Evolutionary conservation across 2,797 vertebrate genomes (phyloP).

Genomic region (Siniperca scherzeri): DNA sequence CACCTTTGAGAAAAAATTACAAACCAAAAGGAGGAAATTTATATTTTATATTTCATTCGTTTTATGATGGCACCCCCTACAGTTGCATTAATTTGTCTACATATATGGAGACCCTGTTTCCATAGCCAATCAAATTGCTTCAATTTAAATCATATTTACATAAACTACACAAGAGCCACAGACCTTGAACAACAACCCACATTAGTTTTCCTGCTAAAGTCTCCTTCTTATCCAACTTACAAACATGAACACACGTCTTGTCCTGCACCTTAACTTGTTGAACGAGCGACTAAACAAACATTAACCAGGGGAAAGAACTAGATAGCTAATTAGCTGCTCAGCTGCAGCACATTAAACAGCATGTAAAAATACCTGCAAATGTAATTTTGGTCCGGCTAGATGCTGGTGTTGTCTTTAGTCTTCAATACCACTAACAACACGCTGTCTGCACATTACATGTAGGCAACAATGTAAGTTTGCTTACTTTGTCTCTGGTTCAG

Average conservation of each 20-base stretch:
- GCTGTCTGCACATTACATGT: not conserved
- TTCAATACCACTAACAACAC: not conserved
- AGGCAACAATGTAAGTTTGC: not conserved
- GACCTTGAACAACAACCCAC: not conserved
- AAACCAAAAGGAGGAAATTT: not conserved
- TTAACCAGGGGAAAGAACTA: not conserved
- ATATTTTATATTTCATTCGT: not conserved
- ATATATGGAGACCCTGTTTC: not conserved
- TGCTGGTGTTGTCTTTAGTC: not conserved
- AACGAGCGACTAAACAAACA: conserved; percentile 5
- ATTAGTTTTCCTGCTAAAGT: not conserved
- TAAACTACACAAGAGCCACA: not conserved
- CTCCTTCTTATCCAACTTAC: not conserved
- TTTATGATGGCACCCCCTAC: not conserved
- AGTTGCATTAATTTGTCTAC: not conserved
- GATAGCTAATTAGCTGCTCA: not conserved
- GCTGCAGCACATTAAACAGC: conserved; percentile 7
- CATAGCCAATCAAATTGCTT: not conserved
- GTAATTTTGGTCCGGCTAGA: not conserved
- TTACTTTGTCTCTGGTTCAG: not conserved
- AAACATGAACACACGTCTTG: not conserved
- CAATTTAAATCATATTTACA: not conserved
- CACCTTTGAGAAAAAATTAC: not conserved
- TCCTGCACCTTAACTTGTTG: not conserved
- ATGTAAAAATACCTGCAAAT: conserved; percentile 2